phyloP scores from a whole-genome alignment of 2,797 vertebrate species.

The Apodemus agrarius region DNA sequence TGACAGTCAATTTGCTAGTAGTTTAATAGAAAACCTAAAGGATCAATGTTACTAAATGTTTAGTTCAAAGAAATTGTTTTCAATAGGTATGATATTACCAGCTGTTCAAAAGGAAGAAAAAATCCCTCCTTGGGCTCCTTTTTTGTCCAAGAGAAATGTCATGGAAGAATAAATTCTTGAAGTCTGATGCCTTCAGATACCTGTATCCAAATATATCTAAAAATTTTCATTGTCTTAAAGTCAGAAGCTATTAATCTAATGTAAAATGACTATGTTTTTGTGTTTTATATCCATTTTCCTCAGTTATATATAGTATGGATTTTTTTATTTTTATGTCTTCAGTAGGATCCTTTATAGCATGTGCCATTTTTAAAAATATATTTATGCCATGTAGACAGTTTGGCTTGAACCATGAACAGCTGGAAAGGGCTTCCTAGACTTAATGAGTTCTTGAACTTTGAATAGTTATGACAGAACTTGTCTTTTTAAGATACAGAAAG shows the following conservation, averaged over 20 bases:
- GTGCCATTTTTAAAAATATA: background rate
- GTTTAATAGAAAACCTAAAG: background rate
- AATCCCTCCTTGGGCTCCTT: background rate
- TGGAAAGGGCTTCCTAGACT: conserved; percentile 9
- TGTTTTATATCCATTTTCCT: conserved; percentile 7
- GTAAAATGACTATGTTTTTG: background rate
- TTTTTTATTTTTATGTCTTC: background rate
- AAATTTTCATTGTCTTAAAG: background rate
- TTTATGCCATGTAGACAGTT: background rate
- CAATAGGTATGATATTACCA: background rate
- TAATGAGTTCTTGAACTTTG: conserved; percentile 23
- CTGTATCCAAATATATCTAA: background rate
- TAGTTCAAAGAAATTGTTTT: conserved; percentile 45
- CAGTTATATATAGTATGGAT: conserved; percentile 14
- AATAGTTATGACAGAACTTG: conserved; percentile 15
- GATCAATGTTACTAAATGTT: background rate
- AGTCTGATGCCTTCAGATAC: background rate
- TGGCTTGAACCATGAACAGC: conserved; percentile 26
- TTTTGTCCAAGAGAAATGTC: background rate
- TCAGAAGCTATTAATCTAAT: background rate
- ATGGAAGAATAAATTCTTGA: background rate
- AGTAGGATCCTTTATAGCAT: background rate
- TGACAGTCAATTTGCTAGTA: background rate
- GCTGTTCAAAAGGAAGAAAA: conserved; percentile 34
- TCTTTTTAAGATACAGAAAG: conserved; percentile 28